Conservation (phyloP, 2,797 vertebrate genomes). For the Parotocinclus haroldoi region DNA sequence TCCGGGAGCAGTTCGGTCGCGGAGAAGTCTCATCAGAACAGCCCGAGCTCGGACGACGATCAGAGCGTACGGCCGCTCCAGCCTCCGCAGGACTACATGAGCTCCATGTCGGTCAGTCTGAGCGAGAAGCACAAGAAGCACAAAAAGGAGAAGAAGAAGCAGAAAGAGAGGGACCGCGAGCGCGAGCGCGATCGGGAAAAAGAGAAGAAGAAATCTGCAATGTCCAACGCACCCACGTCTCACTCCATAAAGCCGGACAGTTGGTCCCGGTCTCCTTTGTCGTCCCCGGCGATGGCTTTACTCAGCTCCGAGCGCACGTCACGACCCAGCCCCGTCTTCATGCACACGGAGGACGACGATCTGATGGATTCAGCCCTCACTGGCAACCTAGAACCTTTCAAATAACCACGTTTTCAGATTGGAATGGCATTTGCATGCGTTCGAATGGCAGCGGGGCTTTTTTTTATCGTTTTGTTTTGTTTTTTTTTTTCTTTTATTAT, state of each 20-base stretch:
- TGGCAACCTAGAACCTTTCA: slow-evolving; percentile 75
- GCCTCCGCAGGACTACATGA: slow-evolving; percentile 74
- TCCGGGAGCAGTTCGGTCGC: slow-evolving; percentile 95
- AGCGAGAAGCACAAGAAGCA: slow-evolving; percentile 97
- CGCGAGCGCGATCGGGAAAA: slow-evolving; percentile 66
- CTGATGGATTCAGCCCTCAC: slow-evolving; percentile 97
- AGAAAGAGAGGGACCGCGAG: slow-evolving; percentile 81
- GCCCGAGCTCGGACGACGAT: slow-evolving; percentile 94
- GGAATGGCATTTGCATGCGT: background rate
- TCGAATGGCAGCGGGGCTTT: too few relatives aligned
- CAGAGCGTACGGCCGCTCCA: slow-evolving; percentile 77
- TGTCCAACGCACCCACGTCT: slow-evolving; percentile 70
- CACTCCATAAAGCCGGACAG: slow-evolving; percentile 89
- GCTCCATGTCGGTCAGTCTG: slow-evolving; percentile 79
- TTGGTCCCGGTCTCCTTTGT: slow-evolving; percentile 94
- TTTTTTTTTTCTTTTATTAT: background rate
- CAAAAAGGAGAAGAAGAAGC: slow-evolving; percentile 97
- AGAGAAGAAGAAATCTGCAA: slow-evolving; percentile 72
- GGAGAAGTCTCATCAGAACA: slow-evolving; percentile 97
- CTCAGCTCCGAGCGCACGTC: slow-evolving; percentile 82
- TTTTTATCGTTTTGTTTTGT: background rate
- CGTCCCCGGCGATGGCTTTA: slow-evolving; percentile 84
- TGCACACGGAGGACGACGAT: slow-evolving; percentile 93
- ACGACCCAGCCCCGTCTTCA: slow-evolving; percentile 86
- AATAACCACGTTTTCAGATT: slow-evolving; percentile 11